Evolutionary conservation across 2,888 invertebrate genomes (phyloP).

Genomic region (Metacarcinus magister): DNA sequence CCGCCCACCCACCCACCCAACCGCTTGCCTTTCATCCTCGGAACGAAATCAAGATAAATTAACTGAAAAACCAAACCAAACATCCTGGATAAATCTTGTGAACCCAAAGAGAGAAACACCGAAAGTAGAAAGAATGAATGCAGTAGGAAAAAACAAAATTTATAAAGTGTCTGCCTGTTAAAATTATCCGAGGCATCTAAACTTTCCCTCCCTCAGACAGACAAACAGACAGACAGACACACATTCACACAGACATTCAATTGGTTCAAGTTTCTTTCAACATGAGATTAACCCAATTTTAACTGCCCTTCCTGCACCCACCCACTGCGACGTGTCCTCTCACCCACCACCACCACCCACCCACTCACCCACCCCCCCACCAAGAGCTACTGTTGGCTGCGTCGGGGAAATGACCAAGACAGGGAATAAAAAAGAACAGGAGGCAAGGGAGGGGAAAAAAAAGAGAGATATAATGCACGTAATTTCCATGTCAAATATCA

Average conservation of each 20-base stretch:
- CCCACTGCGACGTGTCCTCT: background rate
- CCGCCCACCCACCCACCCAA: no score
- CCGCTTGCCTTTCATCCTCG: no score
- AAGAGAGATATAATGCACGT: background rate
- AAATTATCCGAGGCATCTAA: background rate
- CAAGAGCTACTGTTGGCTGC: background rate
- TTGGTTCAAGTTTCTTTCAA: background rate
- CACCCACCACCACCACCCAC: background rate
- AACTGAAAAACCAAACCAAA: no score
- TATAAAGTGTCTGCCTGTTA: no score
- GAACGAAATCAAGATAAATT: no score
- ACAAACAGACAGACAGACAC: no score
- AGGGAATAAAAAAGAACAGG: background rate
- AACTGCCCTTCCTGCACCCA: background rate
- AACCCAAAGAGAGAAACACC: no score
- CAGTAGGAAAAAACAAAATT: no score
- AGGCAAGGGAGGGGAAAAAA: background rate
- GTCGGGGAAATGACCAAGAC: background rate
- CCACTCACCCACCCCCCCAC: background rate
- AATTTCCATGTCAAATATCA: slow-evolving; percentile 17
- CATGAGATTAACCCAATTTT: background rate
- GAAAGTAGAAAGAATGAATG: background rate
- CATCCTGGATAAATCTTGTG: no score
- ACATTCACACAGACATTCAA: no score
- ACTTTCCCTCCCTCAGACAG: background rate